Conservation (phyloP, 2,888 invertebrate species). For the Euspilapteryx auroguttella region DNA sequence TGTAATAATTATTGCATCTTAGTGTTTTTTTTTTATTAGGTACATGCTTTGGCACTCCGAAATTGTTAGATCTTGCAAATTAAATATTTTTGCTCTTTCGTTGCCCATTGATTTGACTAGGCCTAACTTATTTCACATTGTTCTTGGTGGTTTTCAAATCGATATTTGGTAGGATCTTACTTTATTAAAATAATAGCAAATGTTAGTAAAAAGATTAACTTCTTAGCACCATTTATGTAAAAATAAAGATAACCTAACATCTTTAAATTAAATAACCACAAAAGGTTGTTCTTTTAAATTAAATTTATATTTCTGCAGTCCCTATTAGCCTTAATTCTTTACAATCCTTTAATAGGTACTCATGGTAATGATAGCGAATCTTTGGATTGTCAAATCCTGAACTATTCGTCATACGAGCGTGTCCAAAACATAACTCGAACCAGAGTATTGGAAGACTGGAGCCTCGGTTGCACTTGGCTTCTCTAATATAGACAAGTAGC, state of each 20-base stretch:
- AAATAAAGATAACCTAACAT: too few relatives aligned
- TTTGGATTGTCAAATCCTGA: too few relatives aligned
- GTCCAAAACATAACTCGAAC: constrained; percentile 35
- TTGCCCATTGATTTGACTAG: constrained; percentile 24
- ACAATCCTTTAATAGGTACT: too few relatives aligned
- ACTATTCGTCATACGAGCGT: constrained; percentile 54
- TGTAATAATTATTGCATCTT: too few relatives aligned
- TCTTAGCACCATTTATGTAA: constrained; percentile 15
- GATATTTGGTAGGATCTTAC: constrained; percentile 54
- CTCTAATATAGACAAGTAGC: constrained; percentile 45
- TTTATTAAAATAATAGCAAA: too few relatives aligned
- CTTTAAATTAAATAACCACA: too few relatives aligned
- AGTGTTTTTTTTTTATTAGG: too few relatives aligned
- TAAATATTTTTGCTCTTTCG: constrained; percentile 4
- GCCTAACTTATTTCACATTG: constrained; percentile 27
- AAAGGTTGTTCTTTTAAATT: too few relatives aligned
- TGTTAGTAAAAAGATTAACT: too few relatives aligned
- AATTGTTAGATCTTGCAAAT: constrained; percentile 2
- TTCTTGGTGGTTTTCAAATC: constrained; percentile 41
- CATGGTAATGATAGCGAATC: constrained; percentile 12
- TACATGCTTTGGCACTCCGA: constrained; percentile 4
- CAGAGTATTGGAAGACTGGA: constrained; percentile 10
- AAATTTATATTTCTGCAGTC: too few relatives aligned
- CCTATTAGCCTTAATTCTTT: too few relatives aligned
- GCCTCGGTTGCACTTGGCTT: constrained; percentile 14